Base-by-base conservation (phyloP, 2,888 invertebrate species). In the Nycteola revayana region DNA sequence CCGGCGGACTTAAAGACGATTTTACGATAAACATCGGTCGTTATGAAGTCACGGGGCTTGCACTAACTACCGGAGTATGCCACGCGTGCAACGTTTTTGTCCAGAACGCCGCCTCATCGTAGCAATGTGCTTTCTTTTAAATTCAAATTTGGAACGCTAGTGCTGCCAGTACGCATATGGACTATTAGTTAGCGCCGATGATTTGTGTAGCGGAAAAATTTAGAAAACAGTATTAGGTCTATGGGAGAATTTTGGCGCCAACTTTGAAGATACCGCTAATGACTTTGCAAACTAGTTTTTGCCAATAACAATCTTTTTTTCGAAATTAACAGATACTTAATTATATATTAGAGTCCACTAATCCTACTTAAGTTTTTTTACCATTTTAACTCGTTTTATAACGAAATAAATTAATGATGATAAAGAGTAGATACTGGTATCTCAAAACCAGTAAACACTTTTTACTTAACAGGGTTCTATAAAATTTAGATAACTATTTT, bases 11-110 rank as follows among this genome's bases (percentile, higher is more conserved):
- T 67, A 56, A 60, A 60, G 51, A 60, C 42, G 57, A 58, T 59
- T 57, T 59, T 55, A 53, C 67, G 81, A 86, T 84, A 84, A 80
- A 60, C 73, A 86, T 83, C 86, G 75, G 72, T 84, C 76, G 78
- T 84, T 84, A 81, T 53, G 52, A 66, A 75, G 85, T 85, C 84
- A 85, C 85, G 86, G 85, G 42, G 58, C 39, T 48, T 82, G 86
- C 77, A 79, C 83, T 84, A 80, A 83, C 79, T 78, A 70, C 58
- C 59, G 44, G 39, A 32, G 49, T 71, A 80, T 70, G 64, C 72
- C 75, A 82, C 80, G 82, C 85, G 83, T 81, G 83, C 72, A 84
- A 60, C 58, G 66, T 75, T 82, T 77, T 58, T 55, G 76, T 78
- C 62, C 66, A 44, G 43, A 25, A 25, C 34, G 40, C 48, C 54